These are phyloP conservation scores for Phylloscopus trochiloides DNA, from an alignment of 2,113 vertebrate genomes.

Conservation along the genomic window DNA sequence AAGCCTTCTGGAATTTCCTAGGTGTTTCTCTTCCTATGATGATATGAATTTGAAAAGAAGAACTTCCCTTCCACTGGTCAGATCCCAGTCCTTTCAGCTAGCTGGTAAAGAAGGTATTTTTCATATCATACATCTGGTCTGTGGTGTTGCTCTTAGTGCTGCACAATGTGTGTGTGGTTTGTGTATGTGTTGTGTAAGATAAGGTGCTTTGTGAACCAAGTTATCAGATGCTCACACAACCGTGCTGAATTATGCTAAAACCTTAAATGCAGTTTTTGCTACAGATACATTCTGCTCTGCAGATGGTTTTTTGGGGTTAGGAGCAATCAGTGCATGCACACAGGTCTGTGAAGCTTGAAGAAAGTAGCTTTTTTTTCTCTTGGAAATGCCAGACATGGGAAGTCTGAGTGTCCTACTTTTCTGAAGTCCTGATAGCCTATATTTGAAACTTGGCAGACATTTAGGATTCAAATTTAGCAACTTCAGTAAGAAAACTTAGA, in stretches of 20 bases:
- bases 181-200: rapidly evolving
- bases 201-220: background rate
- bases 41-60: constrained; percentile 95
- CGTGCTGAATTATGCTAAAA: background rate
- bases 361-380: background rate
- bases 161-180: background rate
- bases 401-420: background rate
- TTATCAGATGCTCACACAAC: background rate
- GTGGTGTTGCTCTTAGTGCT: background rate
- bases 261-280: background rate
- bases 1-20: constrained; percentile 34
- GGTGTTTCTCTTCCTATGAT: constrained; percentile 97
- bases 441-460: background rate
- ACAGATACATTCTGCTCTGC: background rate
- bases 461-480: background rate
- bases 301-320: background rate
- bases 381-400: background rate
- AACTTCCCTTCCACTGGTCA: constrained; percentile 90
- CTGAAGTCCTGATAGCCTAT: background rate
- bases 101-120: constrained; percentile 88
- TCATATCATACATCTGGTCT: background rate
- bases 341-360: background rate
- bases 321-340: background rate
- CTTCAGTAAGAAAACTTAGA: background rate
- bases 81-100: constrained; percentile 94